Evolutionary conservation across 2,888 invertebrate genomes (phyloP).

Genomic region (Drosophila neotestacea): DNA sequence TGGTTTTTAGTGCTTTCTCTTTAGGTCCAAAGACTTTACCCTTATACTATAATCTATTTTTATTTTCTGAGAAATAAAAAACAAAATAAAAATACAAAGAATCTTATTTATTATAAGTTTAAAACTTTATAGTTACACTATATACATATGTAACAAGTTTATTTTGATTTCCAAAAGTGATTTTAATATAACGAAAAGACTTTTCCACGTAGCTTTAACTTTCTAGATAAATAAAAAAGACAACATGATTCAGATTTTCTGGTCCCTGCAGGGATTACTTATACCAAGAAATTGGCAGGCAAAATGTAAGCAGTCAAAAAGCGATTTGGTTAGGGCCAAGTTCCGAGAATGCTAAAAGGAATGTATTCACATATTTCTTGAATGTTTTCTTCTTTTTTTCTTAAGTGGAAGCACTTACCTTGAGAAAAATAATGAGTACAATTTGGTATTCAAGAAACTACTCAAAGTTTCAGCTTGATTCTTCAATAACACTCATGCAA

Average conservation of each 20-base stretch:
- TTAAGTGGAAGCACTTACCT: neutral
- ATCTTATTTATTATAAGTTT: too few relatives aligned
- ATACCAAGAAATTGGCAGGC: slow-evolving; percentile 9
- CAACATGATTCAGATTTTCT: neutral
- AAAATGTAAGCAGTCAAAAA: slow-evolving; percentile 10
- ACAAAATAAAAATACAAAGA: too few relatives aligned
- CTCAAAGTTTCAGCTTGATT: neutral
- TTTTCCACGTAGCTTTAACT: neutral
- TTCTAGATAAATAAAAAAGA: neutral
- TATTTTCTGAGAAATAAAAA: too few relatives aligned
- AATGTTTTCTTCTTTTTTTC: neutral
- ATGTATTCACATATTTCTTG: slow-evolving; percentile 7
- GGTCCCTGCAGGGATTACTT: neutral
- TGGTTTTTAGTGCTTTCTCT: too few relatives aligned
- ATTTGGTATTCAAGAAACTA: neutral
- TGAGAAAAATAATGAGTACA: neutral
- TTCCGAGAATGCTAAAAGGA: neutral
- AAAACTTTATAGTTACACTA: too few relatives aligned
- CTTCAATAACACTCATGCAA: neutral
- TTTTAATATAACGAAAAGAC: neutral
- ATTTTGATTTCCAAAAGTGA: neutral
- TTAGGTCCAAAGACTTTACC: too few relatives aligned
- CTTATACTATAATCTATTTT: too few relatives aligned
- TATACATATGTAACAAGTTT: too few relatives aligned
- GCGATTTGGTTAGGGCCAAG: neutral